These are phyloP conservation scores for Allacma fusca DNA, from an alignment of 2,888 invertebrate species.

Conservation along the genomic window DNA sequence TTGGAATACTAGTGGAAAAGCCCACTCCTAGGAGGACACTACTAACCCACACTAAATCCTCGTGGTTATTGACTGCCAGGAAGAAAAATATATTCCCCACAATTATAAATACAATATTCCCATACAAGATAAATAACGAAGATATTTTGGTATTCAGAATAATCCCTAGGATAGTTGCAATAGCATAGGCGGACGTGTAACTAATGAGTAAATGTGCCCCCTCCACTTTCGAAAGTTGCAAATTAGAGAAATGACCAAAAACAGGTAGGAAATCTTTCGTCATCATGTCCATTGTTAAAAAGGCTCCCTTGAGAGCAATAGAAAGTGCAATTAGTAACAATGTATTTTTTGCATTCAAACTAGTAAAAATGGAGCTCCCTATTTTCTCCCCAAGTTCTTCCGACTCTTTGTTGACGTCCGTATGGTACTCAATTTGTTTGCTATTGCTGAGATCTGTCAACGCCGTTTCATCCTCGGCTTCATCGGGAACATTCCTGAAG, in stretches of 20 bases:
- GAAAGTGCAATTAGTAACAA: slow-evolving; percentile 20
- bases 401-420: neutral
- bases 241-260: slow-evolving; percentile 46
- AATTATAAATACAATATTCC: slow-evolving; percentile 38
- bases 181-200: slow-evolving; percentile 42
- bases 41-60: slow-evolving; percentile 24
- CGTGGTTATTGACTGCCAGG: slow-evolving; percentile 10
- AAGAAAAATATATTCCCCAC: slow-evolving; percentile 45
- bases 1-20: slow-evolving; percentile 22
- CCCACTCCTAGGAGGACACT: slow-evolving; percentile 28
- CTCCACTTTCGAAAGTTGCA: slow-evolving; percentile 42
- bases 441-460: slow-evolving; percentile 7
- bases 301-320: slow-evolving; percentile 26
- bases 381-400: neutral
- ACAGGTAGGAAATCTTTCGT: slow-evolving; percentile 47
- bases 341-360: neutral
- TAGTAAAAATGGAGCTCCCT: too few species aligned
- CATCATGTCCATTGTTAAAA: slow-evolving; percentile 32
- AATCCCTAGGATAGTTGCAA: slow-evolving; percentile 45
- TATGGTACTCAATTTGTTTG: neutral
- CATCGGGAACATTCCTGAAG: slow-evolving; percentile 6
- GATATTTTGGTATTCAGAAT: slow-evolving; percentile 42
- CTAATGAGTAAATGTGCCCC: slow-evolving; percentile 45
- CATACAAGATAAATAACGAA: slow-evolving; percentile 42
- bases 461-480: slow-evolving; percentile 2